These are phyloP conservation scores for Lucilia cuprina DNA, from an alignment of 1,140 invertebrate species.

Conservation along the genomic window DNA sequence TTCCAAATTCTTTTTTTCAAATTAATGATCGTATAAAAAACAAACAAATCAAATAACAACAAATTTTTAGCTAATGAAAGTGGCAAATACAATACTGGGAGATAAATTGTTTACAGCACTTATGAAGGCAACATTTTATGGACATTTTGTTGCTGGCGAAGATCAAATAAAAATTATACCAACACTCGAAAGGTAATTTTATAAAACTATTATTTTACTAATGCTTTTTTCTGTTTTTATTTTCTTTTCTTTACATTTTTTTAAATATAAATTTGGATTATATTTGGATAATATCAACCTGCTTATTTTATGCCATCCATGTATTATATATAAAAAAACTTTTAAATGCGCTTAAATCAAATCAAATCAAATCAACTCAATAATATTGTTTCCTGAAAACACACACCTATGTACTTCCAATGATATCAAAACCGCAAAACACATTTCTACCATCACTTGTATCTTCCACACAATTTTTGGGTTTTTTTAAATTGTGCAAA, in stretches of 20 bases:
- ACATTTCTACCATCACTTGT: too few relatives aligned
- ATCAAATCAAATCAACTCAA: background rate
- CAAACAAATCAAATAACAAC: background rate
- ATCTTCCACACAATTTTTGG: background rate
- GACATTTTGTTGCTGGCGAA: conserved; percentile 95
- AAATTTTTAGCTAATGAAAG: conserved; percentile 80
- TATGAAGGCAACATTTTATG: conserved; percentile 91
- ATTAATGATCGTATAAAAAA: background rate
- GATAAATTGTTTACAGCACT: conserved; percentile 77
- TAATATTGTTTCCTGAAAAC: background rate
- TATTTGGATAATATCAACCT: conserved; percentile 27
- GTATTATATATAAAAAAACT: background rate
- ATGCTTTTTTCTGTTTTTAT: conserved; percentile 62
- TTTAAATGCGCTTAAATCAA: background rate
- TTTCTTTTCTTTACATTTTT: conserved; percentile 41
- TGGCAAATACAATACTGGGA: conserved; percentile 76
- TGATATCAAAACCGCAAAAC: too few relatives aligned
- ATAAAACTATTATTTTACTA: conserved; percentile 41
- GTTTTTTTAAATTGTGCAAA: background rate
- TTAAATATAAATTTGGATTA: conserved; percentile 27
- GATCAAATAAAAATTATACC: conserved; percentile 61
- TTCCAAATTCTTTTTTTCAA: conserved; percentile 22
- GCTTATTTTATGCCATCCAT: background rate
- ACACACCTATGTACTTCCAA: background rate
- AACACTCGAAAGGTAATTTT: conserved; percentile 60